Evolutionary conservation across 2,113 vertebrate species (phyloP).

Genomic region (Catharus fuscescens): DNA sequence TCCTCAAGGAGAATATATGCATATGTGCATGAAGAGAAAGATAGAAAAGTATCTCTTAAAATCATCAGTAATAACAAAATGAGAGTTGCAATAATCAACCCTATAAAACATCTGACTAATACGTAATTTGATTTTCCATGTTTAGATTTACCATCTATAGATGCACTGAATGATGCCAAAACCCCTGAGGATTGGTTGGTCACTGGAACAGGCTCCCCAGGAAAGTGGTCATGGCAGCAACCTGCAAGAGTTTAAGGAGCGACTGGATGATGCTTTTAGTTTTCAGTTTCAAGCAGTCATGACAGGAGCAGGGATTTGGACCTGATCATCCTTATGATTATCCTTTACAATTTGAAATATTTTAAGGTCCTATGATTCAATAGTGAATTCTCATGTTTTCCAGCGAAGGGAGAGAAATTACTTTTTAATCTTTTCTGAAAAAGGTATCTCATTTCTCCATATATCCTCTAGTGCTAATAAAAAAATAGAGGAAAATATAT

Average conservation of each 20-base stretch:
- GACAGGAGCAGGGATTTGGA: background rate
- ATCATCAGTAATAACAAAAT: background rate
- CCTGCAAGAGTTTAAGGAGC: background rate
- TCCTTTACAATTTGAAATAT: background rate
- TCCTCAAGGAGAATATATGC: background rate
- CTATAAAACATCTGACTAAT: background rate
- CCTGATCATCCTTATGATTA: background rate
- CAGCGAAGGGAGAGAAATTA: background rate
- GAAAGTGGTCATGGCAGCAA: background rate
- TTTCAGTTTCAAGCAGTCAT: background rate
- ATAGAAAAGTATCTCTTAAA: background rate
- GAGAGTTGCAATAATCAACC: background rate
- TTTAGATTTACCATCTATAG: background rate
- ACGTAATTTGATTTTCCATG: background rate
- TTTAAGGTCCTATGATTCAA: background rate
- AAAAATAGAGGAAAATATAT: background rate
- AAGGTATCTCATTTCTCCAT: background rate
- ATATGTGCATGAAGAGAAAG: background rate
- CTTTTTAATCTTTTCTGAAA: background rate
- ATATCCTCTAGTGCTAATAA: background rate
- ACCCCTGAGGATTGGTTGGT: background rate
- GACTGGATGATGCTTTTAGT: background rate
- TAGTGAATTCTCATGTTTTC: background rate
- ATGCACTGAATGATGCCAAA: background rate
- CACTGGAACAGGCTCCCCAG: background rate